phyloP scores from a whole-genome alignment of 2,888 invertebrate genomes.

The Rhopalosiphum nymphaeae region DNA sequence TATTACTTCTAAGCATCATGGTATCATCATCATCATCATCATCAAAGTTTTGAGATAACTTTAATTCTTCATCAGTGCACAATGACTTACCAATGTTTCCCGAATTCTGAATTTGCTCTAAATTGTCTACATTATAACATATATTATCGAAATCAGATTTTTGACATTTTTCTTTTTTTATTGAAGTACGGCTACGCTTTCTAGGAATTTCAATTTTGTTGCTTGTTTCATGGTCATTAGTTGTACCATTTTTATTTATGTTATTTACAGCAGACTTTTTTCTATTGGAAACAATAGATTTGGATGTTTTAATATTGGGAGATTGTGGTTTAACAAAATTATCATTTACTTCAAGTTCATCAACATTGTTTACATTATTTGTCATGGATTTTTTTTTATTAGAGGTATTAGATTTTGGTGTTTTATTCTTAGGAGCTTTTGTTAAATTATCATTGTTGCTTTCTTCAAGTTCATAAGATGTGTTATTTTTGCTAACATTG shows the following conservation, averaged over 20 bases:
- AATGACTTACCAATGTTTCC: neutral
- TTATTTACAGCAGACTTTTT: neutral
- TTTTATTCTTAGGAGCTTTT: slow-evolving; percentile 9
- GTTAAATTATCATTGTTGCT: neutral
- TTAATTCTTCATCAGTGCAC: neutral
- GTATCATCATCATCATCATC: neutral
- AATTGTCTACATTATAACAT: neutral
- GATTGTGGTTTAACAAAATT: neutral
- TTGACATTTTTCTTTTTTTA: neutral
- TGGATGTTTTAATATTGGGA: neutral
- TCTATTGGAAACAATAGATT: neutral
- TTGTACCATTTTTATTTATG: neutral
- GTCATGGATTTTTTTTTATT: neutral
- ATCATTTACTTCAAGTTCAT: neutral
- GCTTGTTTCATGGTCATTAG: neutral
- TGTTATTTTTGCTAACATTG: neutral
- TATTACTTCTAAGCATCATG: slow-evolving; percentile 1
- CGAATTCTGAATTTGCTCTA: neutral
- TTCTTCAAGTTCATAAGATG: neutral
- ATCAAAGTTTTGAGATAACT: neutral
- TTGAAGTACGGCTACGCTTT: neutral
- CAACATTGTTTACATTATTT: neutral
- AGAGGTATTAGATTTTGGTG: neutral
- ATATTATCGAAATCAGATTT: neutral
- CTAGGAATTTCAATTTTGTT: neutral